Base-by-base conservation (phyloP, 2,888 invertebrate species). In the Apotomis betuletana region DNA sequence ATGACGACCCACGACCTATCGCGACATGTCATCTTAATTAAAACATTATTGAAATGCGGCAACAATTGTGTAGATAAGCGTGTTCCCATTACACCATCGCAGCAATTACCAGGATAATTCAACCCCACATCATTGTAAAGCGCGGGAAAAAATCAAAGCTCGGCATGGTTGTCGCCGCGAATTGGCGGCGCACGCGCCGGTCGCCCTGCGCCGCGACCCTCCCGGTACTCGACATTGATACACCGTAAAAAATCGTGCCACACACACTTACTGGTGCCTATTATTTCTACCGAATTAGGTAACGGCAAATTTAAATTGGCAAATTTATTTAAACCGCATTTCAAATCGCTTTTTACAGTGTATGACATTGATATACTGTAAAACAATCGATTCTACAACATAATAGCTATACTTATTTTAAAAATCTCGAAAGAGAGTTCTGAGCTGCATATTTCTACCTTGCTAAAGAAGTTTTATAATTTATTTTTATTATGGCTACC, bases 91-190 rank as follows among this genome's bases (percentile, higher is more conserved):
- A 60, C 60, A 55, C 55, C 55, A 60, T 58, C 36, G 27, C 55
- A 74, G 74, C 80, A 81, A 83, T 83, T 84, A 87, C 68, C 70
- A 76, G 70, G 79, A 78, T 76, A 78, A 80, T 75, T 80, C 83
- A 84, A 85, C 85, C 87, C 83, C 85, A 81, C 78, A 77, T 77
- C 64, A 68, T 59, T 70, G 63, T 67, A 75, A 76, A 68, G 75
- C 75, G 84, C 83, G 86, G 83, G 85, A 86, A 83, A 83, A 86
- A 84, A 84, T 81, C 81, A 64, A 72, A 75, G 75, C 76, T 76
- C 75, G 78, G 71, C 80, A 88, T 81, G 90, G 83, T 83, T 90
- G 90, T 90, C 91, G 85, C 86, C 86, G 80, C 87, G 87, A 85
- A 86, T 88, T 84, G 83, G 73, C 73, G 67, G 73, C 83, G 83